Base-by-base conservation (phyloP, 92 coral and sea anemone genomes). In the Paragorgia papillata region DNA sequence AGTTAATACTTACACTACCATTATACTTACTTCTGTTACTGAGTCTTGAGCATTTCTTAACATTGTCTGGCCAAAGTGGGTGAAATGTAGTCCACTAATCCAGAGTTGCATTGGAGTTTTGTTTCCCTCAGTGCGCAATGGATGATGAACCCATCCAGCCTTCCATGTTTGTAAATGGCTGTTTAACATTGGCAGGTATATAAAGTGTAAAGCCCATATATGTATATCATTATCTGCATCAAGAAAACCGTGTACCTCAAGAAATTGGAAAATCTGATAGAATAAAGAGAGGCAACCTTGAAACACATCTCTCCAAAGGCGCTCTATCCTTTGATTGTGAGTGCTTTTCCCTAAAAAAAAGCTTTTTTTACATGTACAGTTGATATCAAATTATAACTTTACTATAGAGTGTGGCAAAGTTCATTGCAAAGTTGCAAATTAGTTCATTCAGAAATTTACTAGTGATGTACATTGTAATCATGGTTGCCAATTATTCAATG, bases 161-260 rank as follows among this genome's bases (percentile, higher is more conserved):
- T 17, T 51, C 58, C 58, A 51, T 5, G 58, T 51, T 51, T 51
- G 6, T 51, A 51, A 51, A 51, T 51, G 20, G 17, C 17, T 17
- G 58, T 51, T 5, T 17, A 51, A 19, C 58, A 5, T 51, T 51
- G 58, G 58, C 21, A 51, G 20, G 58, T 51, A 51, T 5, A 51
- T 51, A 19, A 5, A 51, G 17, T 51, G 58, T 51, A 51, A 51
- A 51, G 9, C 6, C 58, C 58, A 51, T 35, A 74, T 44, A 30
- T 74, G 68, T 30, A 53, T 13, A 37, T 53, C 80, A 57, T 74
- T 57, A 57, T 74, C 62, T 14, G 66, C 66, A 34, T 74, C 80
- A 46, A 74, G 80, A 31, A 74, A 40, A 18, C 55, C 50, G 29
- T 74, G 80, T 24, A 55, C 34, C 55, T 74, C 80, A 33, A 57